Percentiles rank a stretch among this genome's conserved stretches.
Evolutionary conservation across 1,140 invertebrate genomes (phyloP).

Genomic region (Portunus trituberculatus): DNA sequence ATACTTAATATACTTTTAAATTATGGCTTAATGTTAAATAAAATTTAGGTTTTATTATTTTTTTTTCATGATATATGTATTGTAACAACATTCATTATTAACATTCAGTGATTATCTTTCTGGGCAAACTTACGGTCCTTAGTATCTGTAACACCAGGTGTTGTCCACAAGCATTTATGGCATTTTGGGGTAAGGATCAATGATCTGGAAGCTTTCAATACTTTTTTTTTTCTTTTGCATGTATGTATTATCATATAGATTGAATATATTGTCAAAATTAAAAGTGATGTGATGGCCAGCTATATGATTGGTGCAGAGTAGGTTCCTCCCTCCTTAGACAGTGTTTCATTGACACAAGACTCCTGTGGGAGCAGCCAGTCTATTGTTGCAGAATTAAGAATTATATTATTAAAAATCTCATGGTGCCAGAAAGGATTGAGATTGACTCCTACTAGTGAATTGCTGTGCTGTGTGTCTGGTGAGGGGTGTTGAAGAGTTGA

Average conservation of each 20-base stretch:
- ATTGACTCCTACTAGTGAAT: not conserved
- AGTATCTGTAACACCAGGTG: not conserved
- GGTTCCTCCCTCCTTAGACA: not conserved
- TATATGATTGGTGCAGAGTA: not conserved
- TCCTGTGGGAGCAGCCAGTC: not conserved
- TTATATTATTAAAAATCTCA: not conserved
- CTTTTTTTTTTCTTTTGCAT: not conserved
- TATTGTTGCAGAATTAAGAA: not conserved
- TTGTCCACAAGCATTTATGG: not conserved
- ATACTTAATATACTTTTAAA: not conserved
- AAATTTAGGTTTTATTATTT: slow-evolving; percentile 10
- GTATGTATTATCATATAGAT: not conserved
- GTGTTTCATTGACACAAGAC: not conserved
- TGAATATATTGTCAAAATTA: not conserved
- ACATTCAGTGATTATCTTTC: not conserved
- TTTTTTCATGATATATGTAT: no score
- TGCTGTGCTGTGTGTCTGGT: not conserved
- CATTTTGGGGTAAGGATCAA: not conserved
- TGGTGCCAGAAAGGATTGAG: not conserved
- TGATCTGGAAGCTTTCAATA: not conserved
- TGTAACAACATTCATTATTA: not conserved
- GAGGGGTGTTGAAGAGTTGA: not conserved
- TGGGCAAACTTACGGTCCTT: not conserved
- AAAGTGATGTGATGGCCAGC: not conserved
- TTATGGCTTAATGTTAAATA: not conserved